Evolutionary conservation across 2,113 vertebrate species (phyloP).

Genomic region (Acinonyx jubatus): DNA sequence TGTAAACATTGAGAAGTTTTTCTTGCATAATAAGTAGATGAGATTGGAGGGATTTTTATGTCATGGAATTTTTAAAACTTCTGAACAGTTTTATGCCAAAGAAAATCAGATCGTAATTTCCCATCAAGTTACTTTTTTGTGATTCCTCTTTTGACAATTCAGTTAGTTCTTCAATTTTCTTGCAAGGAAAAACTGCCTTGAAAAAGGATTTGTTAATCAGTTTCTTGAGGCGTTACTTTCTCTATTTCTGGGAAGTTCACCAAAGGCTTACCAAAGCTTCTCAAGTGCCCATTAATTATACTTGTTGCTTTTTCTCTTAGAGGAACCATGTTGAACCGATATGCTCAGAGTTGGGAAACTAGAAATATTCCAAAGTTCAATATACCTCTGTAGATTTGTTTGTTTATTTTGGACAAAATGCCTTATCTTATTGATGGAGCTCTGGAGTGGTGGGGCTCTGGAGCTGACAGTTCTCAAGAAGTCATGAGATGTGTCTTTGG

Average conservation of each 20-base stretch:
- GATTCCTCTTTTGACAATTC: background rate
- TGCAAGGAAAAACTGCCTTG: background rate
- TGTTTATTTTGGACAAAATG: background rate
- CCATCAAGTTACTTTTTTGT: slow-evolving; percentile 43
- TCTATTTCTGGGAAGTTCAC: background rate
- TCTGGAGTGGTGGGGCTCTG: no score
- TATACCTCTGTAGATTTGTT: background rate
- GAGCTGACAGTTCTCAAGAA: no score
- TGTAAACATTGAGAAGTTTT: background rate
- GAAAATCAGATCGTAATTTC: background rate
- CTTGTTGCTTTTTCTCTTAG: slow-evolving; percentile 28
- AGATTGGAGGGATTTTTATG: slow-evolving; percentile 1
- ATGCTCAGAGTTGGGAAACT: background rate
- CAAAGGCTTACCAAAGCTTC: background rate
- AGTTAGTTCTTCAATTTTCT: slow-evolving; percentile 34
- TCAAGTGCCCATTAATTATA: background rate
- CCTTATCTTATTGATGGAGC: background rate
- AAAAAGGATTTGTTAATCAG: background rate
- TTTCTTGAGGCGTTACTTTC: background rate
- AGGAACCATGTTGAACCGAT: background rate
- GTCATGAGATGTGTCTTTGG: no score
- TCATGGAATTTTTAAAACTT: background rate
- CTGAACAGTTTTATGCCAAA: background rate
- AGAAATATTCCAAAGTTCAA: background rate
- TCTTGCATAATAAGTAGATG: background rate